Evolutionary conservation across 1,140 invertebrate genomes (phyloP), one percentile per base, ranked within the genome.

Genomic region (Pseudoatta argentina): DNA sequence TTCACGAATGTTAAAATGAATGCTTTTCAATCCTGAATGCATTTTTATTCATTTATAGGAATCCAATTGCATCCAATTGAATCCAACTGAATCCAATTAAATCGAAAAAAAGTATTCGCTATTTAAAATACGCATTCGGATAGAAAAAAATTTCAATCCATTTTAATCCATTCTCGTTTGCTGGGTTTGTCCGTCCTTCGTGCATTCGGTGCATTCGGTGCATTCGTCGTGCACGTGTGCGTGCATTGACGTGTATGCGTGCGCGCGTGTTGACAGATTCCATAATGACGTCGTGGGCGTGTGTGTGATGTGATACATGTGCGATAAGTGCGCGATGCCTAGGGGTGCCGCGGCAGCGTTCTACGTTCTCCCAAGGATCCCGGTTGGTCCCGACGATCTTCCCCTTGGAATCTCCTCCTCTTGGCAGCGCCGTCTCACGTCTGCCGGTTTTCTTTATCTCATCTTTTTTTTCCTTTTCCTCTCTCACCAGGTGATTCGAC

Each of bases 301-400:
- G 12, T 71, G 51, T 81, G 30, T 69, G 64, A 59, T 34, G 30
- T 39, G 39, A 44, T 21, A 71, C 66, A 81, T 59, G 66, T 81
- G 30, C 34, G 48, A 44, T 44, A 44, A 64, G 24, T 51, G 48
- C 10, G 48, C 39, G 39, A 44, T 44, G 39, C 39, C 8, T 44
- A 44, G 8, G 39, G 39, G 10, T 69, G 51, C 7, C 34, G 64
- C 64, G 64, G 21, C 24, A 30, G 30, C 24, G 67, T 59, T 71
- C 39, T 59, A 34, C 55, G 66, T 71, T 71, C 51, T 44, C 24
- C 66, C 77, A 14, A 57, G 66, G 21, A 14, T 81, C 30, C 10
- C 51, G 48, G 14, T 44, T 44, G 8, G 39, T 44, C 39, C 8
- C 48, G 64, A 81, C 34, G n/a, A 39, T 34, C 30, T 18, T 55